Base-by-base conservation (phyloP, 2,113 vertebrate genomes). In the Bombycilla garrulus region DNA sequence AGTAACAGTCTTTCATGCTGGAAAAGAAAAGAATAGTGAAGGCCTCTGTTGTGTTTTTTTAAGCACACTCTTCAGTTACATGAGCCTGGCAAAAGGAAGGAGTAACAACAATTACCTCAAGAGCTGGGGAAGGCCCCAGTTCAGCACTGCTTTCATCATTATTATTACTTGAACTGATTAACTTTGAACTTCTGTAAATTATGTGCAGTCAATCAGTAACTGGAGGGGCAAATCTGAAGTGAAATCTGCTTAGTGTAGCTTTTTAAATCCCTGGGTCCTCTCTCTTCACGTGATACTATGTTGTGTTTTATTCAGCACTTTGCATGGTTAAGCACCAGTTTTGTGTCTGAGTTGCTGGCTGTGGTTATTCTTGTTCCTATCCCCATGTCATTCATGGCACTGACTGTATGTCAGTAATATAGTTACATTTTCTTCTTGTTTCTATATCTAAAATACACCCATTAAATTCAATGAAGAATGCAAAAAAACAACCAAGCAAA, bases 21-120 rank as follows among this genome's bases (percentile, higher is more conserved):
- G 48, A 76, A 84, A 95, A 65, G 53, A 69, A 69, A 69, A 58
- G 44, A 71, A 48, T 92, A 66, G 17, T 72, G 64, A 92, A 82
- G 25, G 21, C 23, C 18, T 74, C 35, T 81, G 22, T 86, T 3
- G 2, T 25, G 22, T 38, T 44, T 69, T 88, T 85, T 67, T 36
- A 70, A 83, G 31, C 12, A 80, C 9, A 7, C 10, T 76, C 20
- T 88, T 81, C 44, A 64, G 10, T 64, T 67, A 15, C 7, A 18
- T 23, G 44, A 79, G 10, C 21, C 29, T 62, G 62, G 48, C 25
- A 57, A 48, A 94, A 74, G 25, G 22, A 48, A 84, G 18, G 24
- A 40, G 16, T 42, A 69, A 72, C 11, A 47, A 50, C 84, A 86
- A 69, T n/a, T 17, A 23, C 10, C 58, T 72, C 18, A 29, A 61